Evolutionary conservation across 2,888 invertebrate genomes (phyloP).

Genomic region (Pollenia amentaria): DNA sequence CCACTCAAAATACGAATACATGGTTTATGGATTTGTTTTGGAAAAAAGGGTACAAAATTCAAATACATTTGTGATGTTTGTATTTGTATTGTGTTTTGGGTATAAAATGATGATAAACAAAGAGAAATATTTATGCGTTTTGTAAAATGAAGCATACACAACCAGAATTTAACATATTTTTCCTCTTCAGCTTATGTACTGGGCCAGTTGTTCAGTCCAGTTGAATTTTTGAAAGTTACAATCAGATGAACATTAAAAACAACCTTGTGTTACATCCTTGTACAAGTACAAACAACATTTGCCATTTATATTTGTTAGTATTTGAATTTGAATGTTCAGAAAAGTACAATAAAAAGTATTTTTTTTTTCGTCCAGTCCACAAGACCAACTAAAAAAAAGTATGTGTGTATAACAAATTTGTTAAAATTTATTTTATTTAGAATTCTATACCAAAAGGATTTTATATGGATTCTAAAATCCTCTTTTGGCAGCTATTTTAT

Average conservation of each 20-base stretch:
- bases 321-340: conserved; percentile 54
- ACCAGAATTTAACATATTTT: background rate
- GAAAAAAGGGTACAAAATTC: conserved; percentile 40
- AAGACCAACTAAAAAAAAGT: conserved; percentile 36
- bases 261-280: conserved; percentile 57
- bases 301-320: conserved; percentile 52
- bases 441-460: conserved; percentile 69
- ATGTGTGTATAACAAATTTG: conserved; percentile 58
- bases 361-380: conserved; percentile 6
- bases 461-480: conserved; percentile 61
- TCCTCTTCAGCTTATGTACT: background rate
- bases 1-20: conserved; percentile 48
- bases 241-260: conserved; percentile 53
- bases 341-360: conserved; percentile 58
- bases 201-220: conserved; percentile 36
- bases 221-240: conserved; percentile 47
- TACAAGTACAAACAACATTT: conserved; percentile 63
- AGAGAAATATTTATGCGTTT: conserved; percentile 75
- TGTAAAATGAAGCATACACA: conserved; percentile 62
- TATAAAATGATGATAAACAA: conserved; percentile 72
- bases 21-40: conserved; percentile 54
- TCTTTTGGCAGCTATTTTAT: conserved; percentile 11
- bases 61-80: conserved; percentile 51
- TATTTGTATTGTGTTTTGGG: conserved; percentile 46
- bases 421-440: conserved; percentile 69